Evolutionary conservation across 2,113 vertebrate species (phyloP).

Genomic region (Cololabis saira): DNA sequence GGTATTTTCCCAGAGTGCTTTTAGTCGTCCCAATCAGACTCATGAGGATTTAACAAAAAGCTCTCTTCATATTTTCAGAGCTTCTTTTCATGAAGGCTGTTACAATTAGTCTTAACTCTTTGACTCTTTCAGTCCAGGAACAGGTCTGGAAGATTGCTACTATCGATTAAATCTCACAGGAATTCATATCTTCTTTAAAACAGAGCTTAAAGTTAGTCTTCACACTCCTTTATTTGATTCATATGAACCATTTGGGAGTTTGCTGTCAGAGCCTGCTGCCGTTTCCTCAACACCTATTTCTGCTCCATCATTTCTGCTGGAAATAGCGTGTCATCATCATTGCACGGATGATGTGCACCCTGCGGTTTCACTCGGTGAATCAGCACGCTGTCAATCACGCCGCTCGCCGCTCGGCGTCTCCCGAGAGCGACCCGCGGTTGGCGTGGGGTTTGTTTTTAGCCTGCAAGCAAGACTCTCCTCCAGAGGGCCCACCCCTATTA

Average conservation of each 20-base stretch:
- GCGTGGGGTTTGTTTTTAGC: slow-evolving; percentile 46
- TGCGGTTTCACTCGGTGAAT: slow-evolving; percentile 34
- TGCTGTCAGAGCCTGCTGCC: not conserved
- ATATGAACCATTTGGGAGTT: not conserved
- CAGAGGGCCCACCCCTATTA: slow-evolving; percentile 18
- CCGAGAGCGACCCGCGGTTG: slow-evolving; percentile 29
- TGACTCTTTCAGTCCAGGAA: too few species aligned
- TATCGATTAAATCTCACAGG: too few species aligned
- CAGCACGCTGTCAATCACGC: slow-evolving; percentile 50
- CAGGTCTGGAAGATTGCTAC: too few species aligned
- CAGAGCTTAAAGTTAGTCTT: not conserved
- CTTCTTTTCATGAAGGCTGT: not conserved
- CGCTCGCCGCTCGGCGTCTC: slow-evolving; percentile 11
- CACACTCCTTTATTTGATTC: not conserved
- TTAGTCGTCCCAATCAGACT: slow-evolving; percentile 11
- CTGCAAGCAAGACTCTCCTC: slow-evolving; percentile 33
- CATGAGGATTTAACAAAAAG: slow-evolving; percentile 12
- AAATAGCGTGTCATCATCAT: slow-evolving; percentile 6
- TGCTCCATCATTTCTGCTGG: slow-evolving; percentile 11
- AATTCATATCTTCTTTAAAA: too few species aligned
- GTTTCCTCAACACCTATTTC: slow-evolving; percentile 5
- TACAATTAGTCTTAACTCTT: too few species aligned
- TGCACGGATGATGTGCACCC: slow-evolving; percentile 11
- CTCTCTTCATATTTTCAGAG: not conserved
- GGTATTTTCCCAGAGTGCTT: slow-evolving; percentile 20